Evolutionary conservation across 2,888 invertebrate species (phyloP).

Genomic region (Parapristionchus giblindavisi): DNA sequence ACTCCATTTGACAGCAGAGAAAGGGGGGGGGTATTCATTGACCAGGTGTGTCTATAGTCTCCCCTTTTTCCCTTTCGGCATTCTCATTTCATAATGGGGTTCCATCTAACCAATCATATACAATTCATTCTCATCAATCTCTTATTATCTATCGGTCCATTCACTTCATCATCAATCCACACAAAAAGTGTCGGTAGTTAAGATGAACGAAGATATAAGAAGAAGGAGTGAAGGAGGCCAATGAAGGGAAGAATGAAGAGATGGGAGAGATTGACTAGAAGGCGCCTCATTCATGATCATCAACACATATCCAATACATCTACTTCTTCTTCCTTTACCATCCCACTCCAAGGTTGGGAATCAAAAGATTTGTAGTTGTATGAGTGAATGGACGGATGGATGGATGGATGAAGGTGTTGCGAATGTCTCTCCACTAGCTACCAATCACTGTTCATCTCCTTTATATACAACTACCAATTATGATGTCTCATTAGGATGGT

Average conservation of each 20-base stretch:
- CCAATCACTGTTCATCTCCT: no score
- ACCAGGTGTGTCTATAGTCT: background rate
- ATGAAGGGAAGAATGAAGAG: background rate
- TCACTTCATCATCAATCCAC: conserved; percentile 6
- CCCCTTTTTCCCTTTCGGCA: conserved; percentile 12
- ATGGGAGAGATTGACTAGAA: background rate
- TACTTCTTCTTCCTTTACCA: background rate
- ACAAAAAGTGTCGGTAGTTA: background rate
- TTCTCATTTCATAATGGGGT: conserved; percentile 8
- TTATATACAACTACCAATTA: no score
- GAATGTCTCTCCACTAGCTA: no score
- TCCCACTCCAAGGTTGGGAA: no score
- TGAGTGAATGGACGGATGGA: no score
- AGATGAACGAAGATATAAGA: background rate
- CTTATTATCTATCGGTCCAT: background rate
- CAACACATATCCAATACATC: no score
- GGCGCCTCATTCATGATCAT: background rate
- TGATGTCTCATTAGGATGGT: no score
- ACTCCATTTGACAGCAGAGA: no score
- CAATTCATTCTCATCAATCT: background rate
- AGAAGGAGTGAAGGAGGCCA: background rate
- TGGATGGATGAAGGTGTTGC: no score
- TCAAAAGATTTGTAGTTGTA: no score
- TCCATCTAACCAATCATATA: no score
- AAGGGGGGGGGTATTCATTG: no score